Evolutionary conservation across 1,140 invertebrate species (phyloP), one percentile per base, ranked within the genome.

Genomic region (Monochamus saltuarius): DNA sequence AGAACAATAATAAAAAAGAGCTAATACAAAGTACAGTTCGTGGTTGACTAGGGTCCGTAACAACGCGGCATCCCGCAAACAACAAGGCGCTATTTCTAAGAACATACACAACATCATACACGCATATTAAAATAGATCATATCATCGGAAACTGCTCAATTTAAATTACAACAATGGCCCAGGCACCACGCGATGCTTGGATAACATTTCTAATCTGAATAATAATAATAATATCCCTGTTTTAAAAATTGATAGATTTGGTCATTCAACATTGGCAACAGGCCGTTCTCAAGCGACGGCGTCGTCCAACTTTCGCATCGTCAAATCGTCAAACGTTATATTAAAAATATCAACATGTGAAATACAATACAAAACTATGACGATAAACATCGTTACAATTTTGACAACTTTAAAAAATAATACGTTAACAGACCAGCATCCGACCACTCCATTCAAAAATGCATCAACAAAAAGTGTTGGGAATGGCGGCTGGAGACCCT

Each of bases 51-150:
- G 73, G 73, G 73, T 75, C 71, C 71, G 72, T 75, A 75, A 75
- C 73, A 75, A 75, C 73, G 72, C 73, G 73, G 72, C 70, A 72
- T 69, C 66, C 73, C 73, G 72, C 72, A 70, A 73, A 75, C 70
- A 75, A 75, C 73, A 74, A 75, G 70, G 72, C 70, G 64, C 71
- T 73, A 74, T 72, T 59, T 64, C 58, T 62, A 68, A 74, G 68
- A 72, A 75, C 73, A 74, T 75, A 73, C 73, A 76, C 74, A 76
- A 75, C 74, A 76, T 72, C 73, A 67, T 73, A 71, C 74, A 76
- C 72, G 66, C 67, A 74, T 75, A 75, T 72, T 75, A 75, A 75
- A 75, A 75, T 75, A 75, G 71, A 72, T 71, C 66, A 70, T 71
- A 69, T 70, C 64, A 73, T 70, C 61, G 60, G 64, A 66, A 71